Base-by-base conservation (phyloP, 1,140 invertebrate species). In the Drosophila melanica region DNA sequence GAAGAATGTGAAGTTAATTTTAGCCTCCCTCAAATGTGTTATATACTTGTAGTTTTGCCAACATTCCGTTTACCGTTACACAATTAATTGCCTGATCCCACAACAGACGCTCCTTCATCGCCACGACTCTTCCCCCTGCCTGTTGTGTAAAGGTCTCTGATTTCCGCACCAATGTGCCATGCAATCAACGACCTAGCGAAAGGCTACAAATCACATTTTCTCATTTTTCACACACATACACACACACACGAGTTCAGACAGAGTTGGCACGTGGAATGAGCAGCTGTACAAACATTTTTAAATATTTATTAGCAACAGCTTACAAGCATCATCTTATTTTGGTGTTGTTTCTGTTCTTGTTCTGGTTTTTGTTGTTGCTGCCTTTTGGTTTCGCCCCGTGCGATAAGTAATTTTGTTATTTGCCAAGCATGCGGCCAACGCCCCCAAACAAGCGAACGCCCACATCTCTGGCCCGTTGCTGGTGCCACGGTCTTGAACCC, bases 301-400 rank as follows among this genome's bases (percentile, higher is more conserved):
- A 89, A 89, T 89, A 90, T 90, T 89, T 89, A 89, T 89, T 89
- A 89, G 77, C 79, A 89, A 50, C 69, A 84, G 84, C 84, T 89
- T 89, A 84, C 79, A 84, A 75, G 73, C 69, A 60, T 77, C 79
- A 84, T 84, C 79, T 68, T 72, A 79, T 81, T 64, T 85, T 54
- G 23, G 45, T 59, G 37, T 37, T 72, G 44, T 27, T n/a, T n/a
- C n/a, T n/a, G n/a, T n/a, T n/a, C n/a, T n/a, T 66, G 30, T 9
- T 41, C 35, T 33, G 50, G 35, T 50, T 50, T 18, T 23, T 23
- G 27, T 35, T 65, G 47, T 53, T 60, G 64, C 65, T 78, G 72
- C 74, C 41, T 51, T 54, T 54, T 72, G 62, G 57, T 66, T 37
- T 64, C 53, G 33, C 62, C 54, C 66, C 16, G 57, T 65, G 64